Percentiles rank a stretch among this genome's conserved stretches.
phyloP scores from a whole-genome alignment of 2,113 vertebrate species.

The Marcusenius ussheri region DNA sequence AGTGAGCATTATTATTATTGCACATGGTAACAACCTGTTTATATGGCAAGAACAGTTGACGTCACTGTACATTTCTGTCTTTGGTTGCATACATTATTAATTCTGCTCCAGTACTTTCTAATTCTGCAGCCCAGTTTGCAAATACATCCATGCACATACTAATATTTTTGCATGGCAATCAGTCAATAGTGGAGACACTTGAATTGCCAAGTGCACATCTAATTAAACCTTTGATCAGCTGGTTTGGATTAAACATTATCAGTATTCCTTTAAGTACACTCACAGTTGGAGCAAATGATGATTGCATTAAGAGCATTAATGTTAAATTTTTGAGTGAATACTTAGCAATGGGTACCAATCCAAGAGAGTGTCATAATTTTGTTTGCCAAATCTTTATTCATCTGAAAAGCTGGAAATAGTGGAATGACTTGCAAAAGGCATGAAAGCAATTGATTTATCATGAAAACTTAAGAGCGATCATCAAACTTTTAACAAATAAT shows the following conservation, averaged over 20 bases:
- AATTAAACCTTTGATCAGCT: constrained; percentile 27
- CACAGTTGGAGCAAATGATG: constrained; percentile 16
- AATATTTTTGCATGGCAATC: neutral
- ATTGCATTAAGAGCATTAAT: neutral
- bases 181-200: neutral
- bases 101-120: neutral
- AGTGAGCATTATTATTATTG: no score
- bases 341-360: neutral
- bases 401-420: neutral
- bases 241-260: constrained; percentile 27
- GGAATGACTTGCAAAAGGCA: neutral
- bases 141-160: neutral
- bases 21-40: no score
- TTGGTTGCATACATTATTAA: neutral
- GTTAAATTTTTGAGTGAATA: constrained; percentile 4
- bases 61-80: neutral
- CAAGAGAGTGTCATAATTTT: neutral
- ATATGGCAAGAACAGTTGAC: no score
- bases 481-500: neutral
- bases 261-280: constrained; percentile 25
- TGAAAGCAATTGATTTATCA: neutral
- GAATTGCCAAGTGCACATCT: neutral
- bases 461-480: neutral
- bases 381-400: neutral
- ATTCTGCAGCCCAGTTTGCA: neutral